These are phyloP conservation scores for Linurgus olivaceus DNA, from an alignment of 2,797 vertebrate genomes.

Conservation along the genomic window DNA sequence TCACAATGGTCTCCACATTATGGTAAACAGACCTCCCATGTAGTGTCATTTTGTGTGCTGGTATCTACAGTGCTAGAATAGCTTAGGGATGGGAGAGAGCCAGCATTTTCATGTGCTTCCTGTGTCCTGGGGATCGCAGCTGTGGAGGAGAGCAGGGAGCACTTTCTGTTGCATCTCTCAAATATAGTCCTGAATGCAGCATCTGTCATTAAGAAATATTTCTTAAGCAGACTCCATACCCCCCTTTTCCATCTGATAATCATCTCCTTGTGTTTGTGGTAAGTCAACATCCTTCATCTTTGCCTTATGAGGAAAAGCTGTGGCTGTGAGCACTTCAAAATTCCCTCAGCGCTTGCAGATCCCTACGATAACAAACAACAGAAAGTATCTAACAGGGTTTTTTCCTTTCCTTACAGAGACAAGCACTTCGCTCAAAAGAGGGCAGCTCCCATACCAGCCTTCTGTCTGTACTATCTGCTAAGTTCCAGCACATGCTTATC, in stretches of 20 bases:
- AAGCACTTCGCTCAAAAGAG: slow-evolving; percentile 14
- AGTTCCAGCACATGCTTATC: not conserved
- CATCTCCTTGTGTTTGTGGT: slow-evolving; percentile 70
- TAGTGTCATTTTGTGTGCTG: not conserved
- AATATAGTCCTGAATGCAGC: slow-evolving; percentile 49
- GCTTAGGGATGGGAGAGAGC: not conserved
- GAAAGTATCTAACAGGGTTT: not conserved
- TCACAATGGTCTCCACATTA: not conserved
- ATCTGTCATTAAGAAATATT: slow-evolving; percentile 59
- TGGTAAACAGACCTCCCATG: slow-evolving; percentile 29
- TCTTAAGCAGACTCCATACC: slow-evolving; percentile 62
- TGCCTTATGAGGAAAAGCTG: slow-evolving; percentile 63
- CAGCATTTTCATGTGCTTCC: not conserved
- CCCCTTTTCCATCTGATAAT: slow-evolving; percentile 71
- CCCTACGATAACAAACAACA: slow-evolving; percentile 49
- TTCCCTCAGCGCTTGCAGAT: slow-evolving; percentile 63
- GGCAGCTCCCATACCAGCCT: not conserved
- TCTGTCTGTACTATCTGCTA: not conserved
- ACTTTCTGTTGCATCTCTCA: slow-evolving; percentile 25
- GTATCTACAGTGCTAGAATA: slow-evolving; percentile 20
- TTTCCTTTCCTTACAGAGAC: slow-evolving; percentile 58
- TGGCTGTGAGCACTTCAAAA: slow-evolving; percentile 27
- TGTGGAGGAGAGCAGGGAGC: not conserved
- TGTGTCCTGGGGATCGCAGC: not conserved
- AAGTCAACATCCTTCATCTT: slow-evolving; percentile 69